Evolutionary conservation across 2,113 vertebrate species (phyloP).

Genomic region (Prionailurus bengalensis): DNA sequence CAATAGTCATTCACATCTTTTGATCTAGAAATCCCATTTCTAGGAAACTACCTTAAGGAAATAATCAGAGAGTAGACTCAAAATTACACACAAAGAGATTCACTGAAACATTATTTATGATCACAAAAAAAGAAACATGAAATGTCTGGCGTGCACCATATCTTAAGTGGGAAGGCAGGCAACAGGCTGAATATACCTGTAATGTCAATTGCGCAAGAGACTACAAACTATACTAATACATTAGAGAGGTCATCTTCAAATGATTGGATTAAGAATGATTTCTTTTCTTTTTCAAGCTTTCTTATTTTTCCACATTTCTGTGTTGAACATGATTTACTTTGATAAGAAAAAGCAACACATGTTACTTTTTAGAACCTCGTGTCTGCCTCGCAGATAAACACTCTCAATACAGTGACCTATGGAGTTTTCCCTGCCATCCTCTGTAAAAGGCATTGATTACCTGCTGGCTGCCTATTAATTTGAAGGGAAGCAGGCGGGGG

Average conservation of each 20-base stretch:
- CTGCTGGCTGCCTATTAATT: constrained; percentile 68
- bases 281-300: neutral
- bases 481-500: constrained; percentile 13
- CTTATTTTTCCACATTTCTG: neutral
- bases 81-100: neutral
- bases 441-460: constrained; percentile 62
- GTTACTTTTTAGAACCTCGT: neutral
- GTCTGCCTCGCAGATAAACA: neutral
- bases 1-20: constrained; percentile 3
- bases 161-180: neutral
- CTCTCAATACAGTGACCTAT: neutral
- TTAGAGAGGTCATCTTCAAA: neutral
- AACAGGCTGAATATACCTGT: too few relatives aligned
- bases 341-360: neutral
- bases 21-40: constrained; percentile 3
- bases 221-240: neutral
- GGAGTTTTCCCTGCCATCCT: neutral
- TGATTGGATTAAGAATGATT: neutral
- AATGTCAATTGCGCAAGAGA: neutral
- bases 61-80: neutral
- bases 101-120: neutral
- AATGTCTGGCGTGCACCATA: neutral
- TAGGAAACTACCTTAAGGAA: constrained; percentile 35
- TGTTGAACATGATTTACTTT: neutral
- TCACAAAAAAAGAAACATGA: neutral